These are phyloP conservation scores for Podabrus alpinus DNA, from an alignment of 2,888 invertebrate genomes.

Conservation along the genomic window DNA sequence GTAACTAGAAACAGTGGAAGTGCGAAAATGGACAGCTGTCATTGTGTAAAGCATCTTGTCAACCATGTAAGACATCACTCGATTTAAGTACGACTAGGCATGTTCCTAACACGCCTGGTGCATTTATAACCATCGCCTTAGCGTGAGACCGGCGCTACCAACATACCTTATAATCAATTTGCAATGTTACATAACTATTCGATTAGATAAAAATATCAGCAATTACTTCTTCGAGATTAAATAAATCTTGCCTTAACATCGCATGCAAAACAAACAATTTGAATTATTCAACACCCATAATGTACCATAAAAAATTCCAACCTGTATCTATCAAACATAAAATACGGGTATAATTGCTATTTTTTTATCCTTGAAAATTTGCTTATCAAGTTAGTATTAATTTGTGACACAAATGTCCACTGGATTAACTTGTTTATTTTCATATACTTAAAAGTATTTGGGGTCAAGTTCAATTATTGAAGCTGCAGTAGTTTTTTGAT, in stretches of 20 bases:
- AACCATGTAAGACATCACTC: conserved; percentile 33
- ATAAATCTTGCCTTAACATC: neutral
- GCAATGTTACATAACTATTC: conserved; percentile 23
- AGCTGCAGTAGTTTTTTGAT: too few relatives aligned
- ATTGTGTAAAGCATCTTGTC: conserved; percentile 37
- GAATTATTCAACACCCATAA: neutral
- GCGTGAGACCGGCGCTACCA: conserved; percentile 35
- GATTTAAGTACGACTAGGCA: conserved; percentile 33
- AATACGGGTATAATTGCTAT: neutral
- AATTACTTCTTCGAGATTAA: neutral
- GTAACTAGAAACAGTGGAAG: conserved; percentile 30
- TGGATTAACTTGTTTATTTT: too few relatives aligned
- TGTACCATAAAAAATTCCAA: neutral
- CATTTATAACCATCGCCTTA: conserved; percentile 34
- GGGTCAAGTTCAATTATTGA: too few relatives aligned
- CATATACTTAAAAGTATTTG: too few relatives aligned
- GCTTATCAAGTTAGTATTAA: neutral
- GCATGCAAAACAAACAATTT: neutral
- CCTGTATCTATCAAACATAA: neutral
- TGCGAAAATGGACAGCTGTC: conserved; percentile 36
- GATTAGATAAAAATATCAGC: conserved; percentile 2
- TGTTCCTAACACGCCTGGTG: conserved; percentile 30
- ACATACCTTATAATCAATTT: conserved; percentile 25
- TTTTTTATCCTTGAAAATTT: neutral
- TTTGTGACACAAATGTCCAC: too few relatives aligned